Evolutionary conservation across 2,888 invertebrate species (phyloP).

Genomic region (Agrochola circellaris): DNA sequence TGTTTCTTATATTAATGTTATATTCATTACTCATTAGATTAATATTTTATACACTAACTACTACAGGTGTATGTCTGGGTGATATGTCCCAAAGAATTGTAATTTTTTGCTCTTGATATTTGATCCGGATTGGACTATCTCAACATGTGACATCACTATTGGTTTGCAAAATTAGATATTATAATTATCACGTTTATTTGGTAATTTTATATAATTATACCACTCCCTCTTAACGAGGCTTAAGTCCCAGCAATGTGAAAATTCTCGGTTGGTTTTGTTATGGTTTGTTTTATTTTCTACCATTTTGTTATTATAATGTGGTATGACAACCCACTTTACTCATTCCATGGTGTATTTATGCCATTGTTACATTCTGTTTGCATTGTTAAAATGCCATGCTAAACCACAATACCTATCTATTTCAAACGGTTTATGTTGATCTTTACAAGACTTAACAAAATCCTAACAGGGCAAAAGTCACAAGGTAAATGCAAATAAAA

Average conservation of each 20-base stretch:
- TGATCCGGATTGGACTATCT: background rate
- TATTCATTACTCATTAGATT: conserved; percentile 30
- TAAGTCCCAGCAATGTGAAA: background rate
- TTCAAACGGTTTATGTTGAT: background rate
- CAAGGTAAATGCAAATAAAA: conserved; percentile 2
- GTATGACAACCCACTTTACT: background rate
- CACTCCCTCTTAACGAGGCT: background rate
- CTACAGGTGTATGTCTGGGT: background rate
- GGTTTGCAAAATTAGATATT: background rate
- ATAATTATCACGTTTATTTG: background rate
- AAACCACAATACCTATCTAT: conserved; percentile 3
- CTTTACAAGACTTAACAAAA: background rate
- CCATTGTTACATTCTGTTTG: conserved; percentile 33
- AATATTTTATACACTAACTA: conserved; percentile 1
- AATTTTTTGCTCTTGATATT: conserved; percentile 6
- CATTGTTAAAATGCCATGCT: background rate
- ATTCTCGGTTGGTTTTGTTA: conserved; percentile 2
- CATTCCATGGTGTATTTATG: conserved; percentile 11
- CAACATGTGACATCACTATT: background rate
- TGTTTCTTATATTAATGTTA: conserved; percentile 6
- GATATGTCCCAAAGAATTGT: background rate
- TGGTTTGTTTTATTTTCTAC: background rate
- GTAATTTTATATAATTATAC: background rate
- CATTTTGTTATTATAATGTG: background rate
- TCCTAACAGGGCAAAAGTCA: background rate